Percentiles rank a stretch among this genome's conserved stretches.
These are phyloP conservation scores for Drosophila kurseongensis DNA, from an alignment of 1,140 invertebrate species.

Conservation along the genomic window DNA sequence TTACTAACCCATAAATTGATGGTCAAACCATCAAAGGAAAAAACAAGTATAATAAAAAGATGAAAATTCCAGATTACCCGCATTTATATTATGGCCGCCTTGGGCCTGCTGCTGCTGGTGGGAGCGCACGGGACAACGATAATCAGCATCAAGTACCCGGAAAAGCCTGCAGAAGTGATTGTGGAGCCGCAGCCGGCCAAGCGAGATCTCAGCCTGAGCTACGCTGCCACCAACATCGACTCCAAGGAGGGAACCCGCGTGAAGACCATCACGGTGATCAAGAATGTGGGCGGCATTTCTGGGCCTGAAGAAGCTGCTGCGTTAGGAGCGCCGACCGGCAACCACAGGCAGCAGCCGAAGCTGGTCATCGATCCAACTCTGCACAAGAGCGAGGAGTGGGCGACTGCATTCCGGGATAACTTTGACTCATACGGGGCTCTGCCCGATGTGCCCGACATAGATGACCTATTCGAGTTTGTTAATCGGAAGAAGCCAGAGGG, in stretches of 20 bases:
- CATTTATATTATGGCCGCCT: conserved; percentile 58
- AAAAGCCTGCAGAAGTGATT: conserved; percentile 27
- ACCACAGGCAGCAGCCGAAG: conserved; percentile 50
- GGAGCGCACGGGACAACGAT: conserved; percentile 72
- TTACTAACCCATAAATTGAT: conserved; percentile 57
- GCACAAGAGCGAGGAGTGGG: conserved; percentile 78
- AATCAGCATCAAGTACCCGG: conserved; percentile 75
- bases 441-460: conserved; percentile 81
- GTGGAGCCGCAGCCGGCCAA: conserved; percentile 63
- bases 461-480: conserved; percentile 81
- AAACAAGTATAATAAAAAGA: neutral
- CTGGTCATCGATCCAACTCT: conserved; percentile 69
- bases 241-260: conserved; percentile 83
- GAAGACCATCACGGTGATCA: conserved; percentile 83
- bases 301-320: conserved; percentile 33
- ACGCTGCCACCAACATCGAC: conserved; percentile 82
- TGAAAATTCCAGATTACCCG: conserved; percentile 11
- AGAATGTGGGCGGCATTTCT: conserved; percentile 65
- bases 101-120: conserved; percentile 64
- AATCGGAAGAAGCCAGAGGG: conserved; percentile 62
- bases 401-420: conserved; percentile 76
- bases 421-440: conserved; percentile 74
- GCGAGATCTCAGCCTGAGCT: conserved; percentile 78
- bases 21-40: neutral
- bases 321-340: conserved; percentile 12